phyloP scores from a whole-genome alignment of 2,113 vertebrate genomes.

The Cariama cristata region DNA sequence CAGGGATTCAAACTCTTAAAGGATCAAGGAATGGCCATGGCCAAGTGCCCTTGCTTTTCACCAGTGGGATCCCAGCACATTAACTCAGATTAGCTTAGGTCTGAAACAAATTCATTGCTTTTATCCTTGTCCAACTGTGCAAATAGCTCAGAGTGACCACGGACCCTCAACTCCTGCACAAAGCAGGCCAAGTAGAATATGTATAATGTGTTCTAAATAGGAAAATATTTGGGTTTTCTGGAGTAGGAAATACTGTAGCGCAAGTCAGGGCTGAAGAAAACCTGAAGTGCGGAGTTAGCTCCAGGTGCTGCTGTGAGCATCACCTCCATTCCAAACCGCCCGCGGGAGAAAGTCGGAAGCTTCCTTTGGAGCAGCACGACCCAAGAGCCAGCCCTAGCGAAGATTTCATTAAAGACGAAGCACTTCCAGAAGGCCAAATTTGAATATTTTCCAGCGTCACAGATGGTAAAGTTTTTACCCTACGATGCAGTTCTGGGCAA shows the following conservation, averaged over 20 bases:
- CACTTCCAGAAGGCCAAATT: neutral
- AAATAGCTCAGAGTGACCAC: neutral
- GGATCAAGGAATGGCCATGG: conserved; percentile 32
- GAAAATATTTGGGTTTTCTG: neutral
- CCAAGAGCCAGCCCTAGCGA: neutral
- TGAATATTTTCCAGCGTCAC: neutral
- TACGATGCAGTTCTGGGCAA: neutral
- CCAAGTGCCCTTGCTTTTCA: conserved; percentile 58
- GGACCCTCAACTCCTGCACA: neutral
- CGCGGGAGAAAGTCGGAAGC: neutral
- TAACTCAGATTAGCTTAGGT: conserved; percentile 44
- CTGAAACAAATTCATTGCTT: conserved; percentile 19
- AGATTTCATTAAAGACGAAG: neutral
- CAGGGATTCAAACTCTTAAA: conserved; percentile 58
- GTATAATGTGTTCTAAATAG: rapidly evolving
- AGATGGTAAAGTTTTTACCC: neutral
- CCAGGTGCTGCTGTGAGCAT: neutral
- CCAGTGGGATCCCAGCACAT: conserved; percentile 33
- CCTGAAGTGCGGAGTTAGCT: neutral
- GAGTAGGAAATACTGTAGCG: neutral
- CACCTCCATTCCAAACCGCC: neutral
- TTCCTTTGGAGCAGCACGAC: neutral
- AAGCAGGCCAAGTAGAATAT: neutral
- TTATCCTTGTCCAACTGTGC: neutral
- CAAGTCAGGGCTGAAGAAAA: neutral